Conservation (phyloP, 2,888 invertebrate genomes). For the Rotaria sp. region DNA sequence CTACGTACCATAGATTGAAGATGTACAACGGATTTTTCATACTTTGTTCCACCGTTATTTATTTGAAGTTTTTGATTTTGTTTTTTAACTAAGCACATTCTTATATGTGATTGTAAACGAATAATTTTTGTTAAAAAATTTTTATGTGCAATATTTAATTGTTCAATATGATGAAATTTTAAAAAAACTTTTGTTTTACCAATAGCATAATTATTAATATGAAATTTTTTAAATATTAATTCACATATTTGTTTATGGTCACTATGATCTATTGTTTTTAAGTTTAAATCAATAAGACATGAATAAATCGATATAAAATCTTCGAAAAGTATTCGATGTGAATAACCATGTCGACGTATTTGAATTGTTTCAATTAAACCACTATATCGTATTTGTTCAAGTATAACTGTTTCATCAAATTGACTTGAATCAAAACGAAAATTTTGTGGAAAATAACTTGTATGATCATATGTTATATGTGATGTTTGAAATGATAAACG, state of each 20-base stretch:
- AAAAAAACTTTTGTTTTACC: conserved; percentile 16
- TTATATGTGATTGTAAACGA: background rate
- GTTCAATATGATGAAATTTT: conserved; percentile 26
- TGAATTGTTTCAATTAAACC: conserved; percentile 19
- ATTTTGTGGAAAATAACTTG: conserved; percentile 14
- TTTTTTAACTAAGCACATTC: background rate
- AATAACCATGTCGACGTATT: conserved; percentile 10
- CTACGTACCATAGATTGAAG: background rate
- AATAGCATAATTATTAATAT: background rate
- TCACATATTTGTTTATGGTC: background rate
- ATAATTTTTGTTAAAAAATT: background rate
- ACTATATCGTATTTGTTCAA: conserved; percentile 23
- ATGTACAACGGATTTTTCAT: background rate
- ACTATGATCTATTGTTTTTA: too few species aligned
- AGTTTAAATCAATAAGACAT: background rate
- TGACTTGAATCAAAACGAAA: background rate
- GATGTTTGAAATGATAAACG: background rate
- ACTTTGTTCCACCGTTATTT: too few species aligned
- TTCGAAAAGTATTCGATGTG: conserved; percentile 19
- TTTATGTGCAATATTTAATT: background rate
- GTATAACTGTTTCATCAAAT: background rate
- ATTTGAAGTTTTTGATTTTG: background rate
- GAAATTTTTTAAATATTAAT: background rate
- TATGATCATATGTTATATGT: background rate
- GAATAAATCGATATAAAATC: background rate